A percentile compares a stretch with the other conserved stretches of the same genome.
Conservation (phyloP, 2,113 vertebrate species). For the Anser cygnoides region DNA sequence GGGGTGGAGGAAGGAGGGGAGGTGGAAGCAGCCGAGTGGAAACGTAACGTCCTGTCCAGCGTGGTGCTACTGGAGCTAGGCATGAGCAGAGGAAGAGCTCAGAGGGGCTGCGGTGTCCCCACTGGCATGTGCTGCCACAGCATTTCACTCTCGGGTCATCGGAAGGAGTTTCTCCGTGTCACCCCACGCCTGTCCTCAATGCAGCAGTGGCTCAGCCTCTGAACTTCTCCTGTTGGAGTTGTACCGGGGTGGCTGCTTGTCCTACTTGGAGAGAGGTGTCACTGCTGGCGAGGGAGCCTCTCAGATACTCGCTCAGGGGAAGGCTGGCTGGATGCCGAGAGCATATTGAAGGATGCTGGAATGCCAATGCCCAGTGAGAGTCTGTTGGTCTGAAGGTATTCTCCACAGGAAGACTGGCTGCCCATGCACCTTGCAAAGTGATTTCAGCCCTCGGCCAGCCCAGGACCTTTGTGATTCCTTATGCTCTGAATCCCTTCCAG, state of each 20-base stretch:
- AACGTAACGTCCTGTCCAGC: not conserved
- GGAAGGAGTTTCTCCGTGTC: not conserved
- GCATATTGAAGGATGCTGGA: not conserved
- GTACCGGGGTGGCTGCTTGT: not conserved
- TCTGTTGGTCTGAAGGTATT: not conserved
- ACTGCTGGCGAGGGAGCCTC: not conserved
- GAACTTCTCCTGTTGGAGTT: not conserved
- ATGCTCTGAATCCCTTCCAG: not conserved
- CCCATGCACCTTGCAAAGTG: not conserved
- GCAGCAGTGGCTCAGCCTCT: not conserved
- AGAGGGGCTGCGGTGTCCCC: not conserved
- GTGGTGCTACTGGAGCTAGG: not conserved
- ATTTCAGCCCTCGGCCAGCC: not conserved
- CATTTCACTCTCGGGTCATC: not conserved
- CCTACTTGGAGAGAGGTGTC: not conserved
- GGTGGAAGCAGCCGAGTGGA: not conserved
- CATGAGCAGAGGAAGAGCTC: not conserved
- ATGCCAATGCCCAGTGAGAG: not conserved
- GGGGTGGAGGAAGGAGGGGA: not conserved
- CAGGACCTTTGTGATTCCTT: not conserved
- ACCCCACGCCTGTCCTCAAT: not conserved
- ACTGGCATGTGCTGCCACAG: not conserved
- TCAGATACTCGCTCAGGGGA: not conserved
- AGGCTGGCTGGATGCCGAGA: not conserved
- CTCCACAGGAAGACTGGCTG: not conserved